Percentiles rank a stretch among this genome's conserved stretches.
phyloP scores from a whole-genome alignment of 2,888 invertebrate species.

The Drosophila hamatofila region DNA sequence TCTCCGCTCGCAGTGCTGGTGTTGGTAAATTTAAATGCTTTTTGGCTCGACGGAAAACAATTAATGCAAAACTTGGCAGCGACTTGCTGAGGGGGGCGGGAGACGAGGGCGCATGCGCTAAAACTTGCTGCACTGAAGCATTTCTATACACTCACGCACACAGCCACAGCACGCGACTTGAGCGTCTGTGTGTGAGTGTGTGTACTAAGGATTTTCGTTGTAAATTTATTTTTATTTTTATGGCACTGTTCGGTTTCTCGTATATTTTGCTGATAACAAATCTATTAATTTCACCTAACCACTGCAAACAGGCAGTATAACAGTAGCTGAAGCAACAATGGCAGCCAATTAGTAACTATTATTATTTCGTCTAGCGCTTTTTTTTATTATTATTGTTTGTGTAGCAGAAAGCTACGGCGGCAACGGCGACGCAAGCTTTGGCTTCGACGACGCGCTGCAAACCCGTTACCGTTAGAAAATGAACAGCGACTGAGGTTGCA shows the following conservation, averaged over 20 bases:
- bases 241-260: conserved; percentile 44
- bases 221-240: conserved; percentile 72
- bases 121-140: conserved; percentile 62
- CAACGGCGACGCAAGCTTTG: conserved; percentile 41
- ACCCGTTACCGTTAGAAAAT: conserved; percentile 63
- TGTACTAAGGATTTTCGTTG: conserved; percentile 73
- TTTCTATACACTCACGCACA: conserved; percentile 59
- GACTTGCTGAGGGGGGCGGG: conserved; percentile 16
- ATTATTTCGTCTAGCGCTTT: conserved; percentile 70
- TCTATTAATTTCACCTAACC: not conserved
- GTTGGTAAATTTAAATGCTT: conserved; percentile 42
- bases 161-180: conserved; percentile 38
- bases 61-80: conserved; percentile 67
- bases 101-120: conserved; percentile 66
- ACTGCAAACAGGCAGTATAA: conserved; percentile 12
- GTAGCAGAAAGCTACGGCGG: conserved; percentile 54
- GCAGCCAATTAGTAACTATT: conserved; percentile 58
- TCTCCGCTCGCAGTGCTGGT: conserved; percentile 39
- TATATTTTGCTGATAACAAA: conserved; percentile 7
- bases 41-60: conserved; percentile 60
- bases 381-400: conserved; percentile 77
- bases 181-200: conserved; percentile 36
- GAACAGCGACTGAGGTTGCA: conserved; percentile 57
- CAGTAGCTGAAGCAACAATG: conserved; percentile 23
- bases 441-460: conserved; percentile 37